Base-by-base conservation (phyloP, 2,888 invertebrate species). In the Troides aeacus region DNA sequence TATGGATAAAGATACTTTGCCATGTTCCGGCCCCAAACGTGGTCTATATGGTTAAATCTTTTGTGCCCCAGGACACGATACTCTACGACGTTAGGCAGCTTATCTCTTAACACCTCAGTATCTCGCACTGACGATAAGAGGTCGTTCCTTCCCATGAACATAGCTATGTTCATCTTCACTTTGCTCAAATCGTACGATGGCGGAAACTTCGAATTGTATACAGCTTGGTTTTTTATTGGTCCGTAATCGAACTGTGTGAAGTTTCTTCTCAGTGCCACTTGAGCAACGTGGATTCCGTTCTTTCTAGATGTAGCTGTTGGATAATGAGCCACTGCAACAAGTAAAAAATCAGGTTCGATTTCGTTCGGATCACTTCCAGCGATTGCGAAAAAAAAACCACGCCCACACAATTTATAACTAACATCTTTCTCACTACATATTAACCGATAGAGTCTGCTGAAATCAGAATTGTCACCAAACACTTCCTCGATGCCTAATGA, bases 91-190 rank as follows among this genome's bases (percentile, higher is more conserved):
- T 84, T 84, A 0, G 81, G 79, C 15, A 86, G 71, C 6, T 62
- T 64, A 18, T 72, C 70, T 23, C 74, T 73, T 17, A 81, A 68
- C 15, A 72, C 66, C 2, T 73, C 70, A 0, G 80, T 79, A 66
- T 84, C 82, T 53, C 75, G 65, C 10, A 82, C 6, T 0, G 77
- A 74, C 0, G 94, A 88, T 23, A 94, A 74, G 79, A 87, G 90
- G 74, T 95, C 95, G 58, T 93, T 92, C 2, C 79, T 82, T 12
- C 93, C 93, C 71, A 87, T 93, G 70, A 93, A 87, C 17, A 94
- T 73, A 23, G 80, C 82, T 17, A 79, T 71, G 39, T 73, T 78
- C 79, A 80, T 82, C 0, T 75, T 79, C 7, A 83, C 80, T 39
- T 76, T 79, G 1, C 46, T 66, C 59, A 82, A 57, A 57, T 81